A percentile compares a stretch with the other conserved stretches of the same genome.
Evolutionary conservation across 2,888 invertebrate species (phyloP).

Genomic region (Pediacus dermestoides): DNA sequence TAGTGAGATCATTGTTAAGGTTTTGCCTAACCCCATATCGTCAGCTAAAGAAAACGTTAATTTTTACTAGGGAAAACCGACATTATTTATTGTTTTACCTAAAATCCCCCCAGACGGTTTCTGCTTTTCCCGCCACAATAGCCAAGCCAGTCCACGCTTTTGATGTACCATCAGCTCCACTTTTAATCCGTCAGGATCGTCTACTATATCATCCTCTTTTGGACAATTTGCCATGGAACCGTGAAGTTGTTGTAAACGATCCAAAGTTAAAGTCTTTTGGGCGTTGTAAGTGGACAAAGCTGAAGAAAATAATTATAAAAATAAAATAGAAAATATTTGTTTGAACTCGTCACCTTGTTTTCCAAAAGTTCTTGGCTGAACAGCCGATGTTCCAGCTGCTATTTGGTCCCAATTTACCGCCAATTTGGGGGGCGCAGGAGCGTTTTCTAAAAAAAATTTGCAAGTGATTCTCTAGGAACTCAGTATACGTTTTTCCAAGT

Average conservation of each 20-base stretch:
- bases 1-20: slow-evolving; percentile 76
- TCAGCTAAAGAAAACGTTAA: slow-evolving; percentile 54
- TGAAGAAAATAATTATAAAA: slow-evolving; percentile 19
- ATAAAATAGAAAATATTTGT: slow-evolving; percentile 23
- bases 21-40: slow-evolving; percentile 83
- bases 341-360: slow-evolving; percentile 41
- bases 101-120: slow-evolving; percentile 83
- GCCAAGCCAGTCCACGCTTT: slow-evolving; percentile 80
- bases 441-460: too few relatives aligned
- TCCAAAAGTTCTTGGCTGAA: slow-evolving; percentile 58
- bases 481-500: too few relatives aligned
- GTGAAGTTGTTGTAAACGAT: slow-evolving; percentile 69
- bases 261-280: slow-evolving; percentile 67
- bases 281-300: slow-evolving; percentile 67
- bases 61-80: slow-evolving; percentile 5
- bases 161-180: slow-evolving; percentile 79
- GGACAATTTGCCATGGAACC: slow-evolving; percentile 68
- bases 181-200: slow-evolving; percentile 61
- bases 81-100: slow-evolving; percentile 51
- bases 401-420: slow-evolving; percentile 58
- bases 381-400: slow-evolving; percentile 53
- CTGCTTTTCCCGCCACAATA: slow-evolving; percentile 85
- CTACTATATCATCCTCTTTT: slow-evolving; percentile 54
- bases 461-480: too few relatives aligned
- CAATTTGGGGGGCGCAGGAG: too few relatives aligned